Conservation (phyloP, 2,113 vertebrate species). For the human (Homo sapiens) region GRCh38 chr6:75924501-75925000, state of each 20-base stretch:
- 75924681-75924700: background rate
- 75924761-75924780: background rate
- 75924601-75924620: too few relatives aligned
- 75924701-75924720: too few relatives aligned
- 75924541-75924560: too few relatives aligned
- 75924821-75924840: background rate
- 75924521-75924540: too few relatives aligned
- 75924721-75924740: too few relatives aligned
- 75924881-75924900: background rate
- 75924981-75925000: background rate
- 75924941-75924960: background rate
- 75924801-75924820: background rate
- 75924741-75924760: background rate
- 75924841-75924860: background rate
- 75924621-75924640: too few relatives aligned
- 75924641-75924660: too few relatives aligned
- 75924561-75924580: too few relatives aligned
- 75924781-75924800: background rate
- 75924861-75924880: background rate
- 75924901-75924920: background rate
- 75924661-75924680: too few relatives aligned
- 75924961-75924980: background rate
- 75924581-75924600: too few relatives aligned
- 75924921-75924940: background rate
- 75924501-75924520: too few relatives aligned